These are phyloP conservation scores for Eudyptes chrysolophus DNA, from an alignment of 2,113 vertebrate genomes.

Conservation along the genomic window DNA sequence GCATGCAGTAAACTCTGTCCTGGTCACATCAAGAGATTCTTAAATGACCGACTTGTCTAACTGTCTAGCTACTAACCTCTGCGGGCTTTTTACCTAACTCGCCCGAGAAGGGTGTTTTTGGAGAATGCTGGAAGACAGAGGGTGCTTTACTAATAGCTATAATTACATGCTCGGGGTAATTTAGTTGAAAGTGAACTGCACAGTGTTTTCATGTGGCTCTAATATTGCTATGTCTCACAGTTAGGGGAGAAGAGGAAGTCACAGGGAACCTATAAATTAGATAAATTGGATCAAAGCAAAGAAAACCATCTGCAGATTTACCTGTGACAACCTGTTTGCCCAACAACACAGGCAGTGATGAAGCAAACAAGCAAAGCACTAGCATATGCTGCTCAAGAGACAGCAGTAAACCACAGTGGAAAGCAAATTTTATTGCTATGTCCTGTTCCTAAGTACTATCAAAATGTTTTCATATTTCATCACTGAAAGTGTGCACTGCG, in stretches of 20 bases:
- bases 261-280: conserved; percentile 5
- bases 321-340: conserved; percentile 70
- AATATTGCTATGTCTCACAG: not conserved
- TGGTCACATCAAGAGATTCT: not conserved
- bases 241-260: not conserved
- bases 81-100: not conserved
- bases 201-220: not conserved
- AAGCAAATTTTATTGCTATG: not conserved
- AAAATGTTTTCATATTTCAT: conserved; percentile 31
- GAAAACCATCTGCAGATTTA: conserved; percentile 40
- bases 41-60: not conserved
- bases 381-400: conserved; percentile 64
- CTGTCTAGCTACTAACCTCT: not conserved
- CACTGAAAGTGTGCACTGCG: not conserved
- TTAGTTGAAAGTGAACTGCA: conserved; percentile 4
- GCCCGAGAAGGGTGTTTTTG: not conserved
- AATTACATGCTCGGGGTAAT: conserved; percentile 14
- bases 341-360: not conserved
- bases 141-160: conserved; percentile 8
- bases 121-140: not conserved
- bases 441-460: conserved; percentile 46
- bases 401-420: conserved; percentile 34
- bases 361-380: conserved; percentile 31
- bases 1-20: not conserved
- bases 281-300: not conserved